phyloP scores from a whole-genome alignment of 2,888 invertebrate species.

The Laothoe populi region DNA sequence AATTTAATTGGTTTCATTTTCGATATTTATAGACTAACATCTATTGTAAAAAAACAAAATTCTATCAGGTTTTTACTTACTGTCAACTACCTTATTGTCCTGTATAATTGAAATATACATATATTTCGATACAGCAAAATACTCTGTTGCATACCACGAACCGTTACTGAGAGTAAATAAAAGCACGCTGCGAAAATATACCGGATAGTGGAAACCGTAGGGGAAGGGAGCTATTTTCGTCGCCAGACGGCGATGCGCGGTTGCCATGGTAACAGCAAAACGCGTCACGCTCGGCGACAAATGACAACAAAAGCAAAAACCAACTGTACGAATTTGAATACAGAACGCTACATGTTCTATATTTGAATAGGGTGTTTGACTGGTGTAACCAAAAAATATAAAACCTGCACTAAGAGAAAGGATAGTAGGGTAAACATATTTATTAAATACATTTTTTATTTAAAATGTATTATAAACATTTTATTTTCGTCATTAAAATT shows the following conservation, averaged over 20 bases:
- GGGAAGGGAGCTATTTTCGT: not conserved
- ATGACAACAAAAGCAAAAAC: slow-evolving; percentile 19
- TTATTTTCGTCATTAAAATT: too few relatives aligned
- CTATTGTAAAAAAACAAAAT: too few relatives aligned
- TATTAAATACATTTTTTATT: too few relatives aligned
- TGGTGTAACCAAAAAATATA: too few relatives aligned
- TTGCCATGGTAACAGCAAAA: slow-evolving; percentile 14
- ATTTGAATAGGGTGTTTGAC: too few relatives aligned
- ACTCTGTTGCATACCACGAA: not conserved
- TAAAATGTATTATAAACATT: too few relatives aligned
- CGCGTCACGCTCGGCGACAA: slow-evolving; percentile 18
- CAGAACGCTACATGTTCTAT: not conserved
- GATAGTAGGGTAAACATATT: too few relatives aligned
- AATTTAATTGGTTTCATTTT: too few relatives aligned
- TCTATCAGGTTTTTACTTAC: too few relatives aligned
- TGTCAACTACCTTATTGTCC: too few relatives aligned
- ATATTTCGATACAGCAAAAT: not conserved
- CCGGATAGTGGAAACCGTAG: not conserved
- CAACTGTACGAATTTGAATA: not conserved
- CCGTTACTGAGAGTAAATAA: not conserved
- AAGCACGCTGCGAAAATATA: not conserved
- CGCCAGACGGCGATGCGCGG: slow-evolving; percentile 14
- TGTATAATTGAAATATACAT: too few relatives aligned
- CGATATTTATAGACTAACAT: too few relatives aligned
- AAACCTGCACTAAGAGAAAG: not conserved